Base-by-base conservation (phyloP, 2,888 invertebrate species). In the Leptinotarsa tumamoca region DNA sequence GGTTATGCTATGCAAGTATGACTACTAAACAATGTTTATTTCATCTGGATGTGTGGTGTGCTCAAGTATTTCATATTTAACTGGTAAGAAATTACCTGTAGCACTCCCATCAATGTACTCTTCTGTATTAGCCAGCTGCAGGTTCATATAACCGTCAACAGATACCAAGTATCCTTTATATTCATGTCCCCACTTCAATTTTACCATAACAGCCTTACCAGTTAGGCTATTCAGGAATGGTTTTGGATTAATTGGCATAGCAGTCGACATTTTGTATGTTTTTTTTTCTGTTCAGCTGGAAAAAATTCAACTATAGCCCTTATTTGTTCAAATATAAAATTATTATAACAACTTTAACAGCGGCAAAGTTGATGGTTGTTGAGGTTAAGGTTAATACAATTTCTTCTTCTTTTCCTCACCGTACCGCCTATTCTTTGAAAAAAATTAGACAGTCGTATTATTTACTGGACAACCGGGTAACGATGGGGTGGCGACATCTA, bases 171-270 rank as follows among this genome's bases (percentile, higher is more conserved):
- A 95, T 17, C 99, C 99, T 92, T 98, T 98, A 89, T 99, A 99
- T 89, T 99, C 99, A 89, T 99, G 99, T 50, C 99, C 99, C 99
- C 99, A 99, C 88, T 99, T 99, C 78, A 99, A 90, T 89, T 99
- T 99, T 3, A 99, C 98, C 88, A 98, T 93, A 58, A 99, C 98
- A 61, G 98, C 95, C 90, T 99, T 99, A 18, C 99, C 99, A 1
- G 98, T 99, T 68, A 99, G 91, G 86, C 96, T 96, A 91, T 99
- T 99, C 72, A 99, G 91, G 89, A 98, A 99, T 78, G 99, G 99
- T 91, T 99, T 99, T 4, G 99, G 99, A 90, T 99, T 99, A 87
- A 99, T 95, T 83, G 98, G 98, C 95, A 97, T 96, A 89, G 95
- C 93, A 88, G 95, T 92, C 87, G 95, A 90, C 94, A 94, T 94